These are phyloP conservation scores for Andrena bicolor DNA, from an alignment of 2,888 invertebrate genomes.

Conservation along the genomic window DNA sequence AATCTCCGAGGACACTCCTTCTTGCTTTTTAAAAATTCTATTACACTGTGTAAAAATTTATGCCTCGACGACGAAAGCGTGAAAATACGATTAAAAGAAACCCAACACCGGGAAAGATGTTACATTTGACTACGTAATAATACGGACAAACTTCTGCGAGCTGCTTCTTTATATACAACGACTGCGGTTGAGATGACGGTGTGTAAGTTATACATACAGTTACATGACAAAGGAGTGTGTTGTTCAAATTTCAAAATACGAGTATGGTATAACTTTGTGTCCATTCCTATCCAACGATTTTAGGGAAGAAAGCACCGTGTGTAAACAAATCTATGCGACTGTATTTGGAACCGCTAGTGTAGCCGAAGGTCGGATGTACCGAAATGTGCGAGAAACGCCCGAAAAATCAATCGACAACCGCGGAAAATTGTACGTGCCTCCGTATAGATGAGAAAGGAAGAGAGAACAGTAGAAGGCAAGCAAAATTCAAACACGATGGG, in stretches of 20 bases:
- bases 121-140: background rate
- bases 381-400: conserved; percentile 51
- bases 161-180: background rate
- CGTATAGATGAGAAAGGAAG: background rate
- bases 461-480: background rate
- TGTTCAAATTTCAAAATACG: background rate
- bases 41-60: background rate
- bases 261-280: background rate
- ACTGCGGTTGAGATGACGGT: background rate
- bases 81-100: background rate
- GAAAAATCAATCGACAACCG: conserved; percentile 54
- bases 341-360: background rate
- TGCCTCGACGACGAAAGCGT: background rate
- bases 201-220: background rate
- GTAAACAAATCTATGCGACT: background rate
- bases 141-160: background rate
- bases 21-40: background rate
- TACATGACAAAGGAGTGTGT: background rate
- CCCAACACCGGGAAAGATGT: background rate
- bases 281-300: background rate
- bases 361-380: background rate
- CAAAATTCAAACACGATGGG: conserved; percentile 5
- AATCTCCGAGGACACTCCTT: background rate
- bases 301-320: background rate
- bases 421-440: conserved; percentile 3